Percentiles rank a stretch among this genome's conserved stretches.
These are phyloP conservation scores for Drosophila niveifrons DNA, from an alignment of 2,888 invertebrate genomes.

Conservation along the genomic window DNA sequence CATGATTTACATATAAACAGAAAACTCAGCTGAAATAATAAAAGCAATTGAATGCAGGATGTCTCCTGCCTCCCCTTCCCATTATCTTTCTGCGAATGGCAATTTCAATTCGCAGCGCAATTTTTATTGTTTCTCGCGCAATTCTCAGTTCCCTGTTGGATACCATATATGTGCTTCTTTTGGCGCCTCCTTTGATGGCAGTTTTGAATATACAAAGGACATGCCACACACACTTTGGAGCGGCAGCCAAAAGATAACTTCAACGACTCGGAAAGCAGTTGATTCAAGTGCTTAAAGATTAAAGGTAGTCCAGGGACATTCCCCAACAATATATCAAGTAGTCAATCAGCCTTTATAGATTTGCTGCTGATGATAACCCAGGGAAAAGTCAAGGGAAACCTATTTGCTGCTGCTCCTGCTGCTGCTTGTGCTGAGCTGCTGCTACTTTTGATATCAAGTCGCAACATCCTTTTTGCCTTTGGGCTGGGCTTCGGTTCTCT, in stretches of 20 bases:
- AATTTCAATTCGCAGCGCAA: not conserved
- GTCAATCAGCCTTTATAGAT: slow-evolving; percentile 26
- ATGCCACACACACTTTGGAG: not conserved
- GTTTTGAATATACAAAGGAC: slow-evolving; percentile 2
- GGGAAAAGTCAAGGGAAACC: slow-evolving; percentile 12
- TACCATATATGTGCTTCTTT: not conserved
- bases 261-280: not conserved
- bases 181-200: not conserved
- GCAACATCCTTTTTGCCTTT: slow-evolving; percentile 3
- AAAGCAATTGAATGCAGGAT: not conserved
- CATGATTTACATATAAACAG: slow-evolving; percentile 2
- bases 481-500: slow-evolving; percentile 19
- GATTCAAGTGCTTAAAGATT: slow-evolving; percentile 13
- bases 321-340: slow-evolving; percentile 1
- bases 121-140: slow-evolving; percentile 1
- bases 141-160: not conserved
- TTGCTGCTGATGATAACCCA: not conserved
- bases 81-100: not conserved
- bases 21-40: slow-evolving; percentile 1
- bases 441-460: slow-evolving; percentile 2
- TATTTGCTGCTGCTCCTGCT: slow-evolving; percentile 1
- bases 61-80: not conserved
- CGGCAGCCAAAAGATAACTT: not conserved
- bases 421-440: not conserved
- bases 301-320: slow-evolving; percentile 2